phyloP scores from a whole-genome alignment of 92 coral and sea anemone genomes.

The Zoanthus sansibaricus region DNA sequence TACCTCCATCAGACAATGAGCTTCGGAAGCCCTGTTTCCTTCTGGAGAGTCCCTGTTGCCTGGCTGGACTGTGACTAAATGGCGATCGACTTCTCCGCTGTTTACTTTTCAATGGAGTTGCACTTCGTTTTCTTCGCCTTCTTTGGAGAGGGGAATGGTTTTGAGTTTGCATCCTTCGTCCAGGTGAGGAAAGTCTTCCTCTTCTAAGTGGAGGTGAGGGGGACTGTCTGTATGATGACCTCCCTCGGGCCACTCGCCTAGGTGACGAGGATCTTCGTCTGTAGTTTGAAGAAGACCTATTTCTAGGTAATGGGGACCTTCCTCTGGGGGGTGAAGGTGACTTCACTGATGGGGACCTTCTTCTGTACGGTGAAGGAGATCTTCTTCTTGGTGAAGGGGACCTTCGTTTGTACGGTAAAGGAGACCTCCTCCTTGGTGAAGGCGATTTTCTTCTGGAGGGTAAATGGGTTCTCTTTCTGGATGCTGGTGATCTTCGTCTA shows the following conservation, averaged over 20 bases:
- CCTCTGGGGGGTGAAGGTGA: background rate
- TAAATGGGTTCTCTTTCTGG: background rate
- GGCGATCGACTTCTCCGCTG: constrained; percentile 36
- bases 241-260: background rate
- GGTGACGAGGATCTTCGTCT: background rate
- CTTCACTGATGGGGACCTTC: constrained; percentile 5
- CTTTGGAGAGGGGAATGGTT: background rate
- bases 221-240: background rate
- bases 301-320: background rate
- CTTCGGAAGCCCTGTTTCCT: background rate
- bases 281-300: background rate
- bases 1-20: background rate
- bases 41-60: constrained; percentile 8
- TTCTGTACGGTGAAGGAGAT: constrained; percentile 19
- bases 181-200: constrained; percentile 1
- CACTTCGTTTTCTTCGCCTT: constrained; percentile 4
- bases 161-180: background rate
- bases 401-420: background rate
- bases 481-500: background rate
- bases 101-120: constrained; percentile 24
- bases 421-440: constrained; percentile 10
- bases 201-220: background rate
- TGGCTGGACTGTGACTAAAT: constrained; percentile 9
- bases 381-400: background rate
- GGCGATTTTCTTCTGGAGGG: constrained; percentile 14